These are phyloP conservation scores for Aphelinus atriplicis DNA, from an alignment of 1,140 invertebrate species.

Conservation along the genomic window DNA sequence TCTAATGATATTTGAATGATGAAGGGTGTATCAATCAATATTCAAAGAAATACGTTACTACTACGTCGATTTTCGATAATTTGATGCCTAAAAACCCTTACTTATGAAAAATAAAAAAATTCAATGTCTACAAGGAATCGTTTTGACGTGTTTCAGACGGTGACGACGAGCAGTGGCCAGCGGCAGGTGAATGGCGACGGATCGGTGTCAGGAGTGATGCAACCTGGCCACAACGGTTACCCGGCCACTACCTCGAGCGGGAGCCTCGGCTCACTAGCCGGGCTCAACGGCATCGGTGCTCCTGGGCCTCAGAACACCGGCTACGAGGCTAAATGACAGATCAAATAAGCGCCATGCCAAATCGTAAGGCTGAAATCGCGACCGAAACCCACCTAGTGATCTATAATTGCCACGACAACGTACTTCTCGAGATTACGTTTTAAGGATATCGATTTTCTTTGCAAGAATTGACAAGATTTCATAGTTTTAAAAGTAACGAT, in stretches of 20 bases:
- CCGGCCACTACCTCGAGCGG: conserved; percentile 55
- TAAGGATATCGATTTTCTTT: too few species aligned
- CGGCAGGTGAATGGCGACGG: conserved; percentile 60
- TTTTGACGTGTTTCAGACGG: conserved; percentile 51
- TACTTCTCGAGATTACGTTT: conserved; percentile 11
- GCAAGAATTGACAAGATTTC: too few species aligned
- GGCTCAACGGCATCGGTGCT: conserved; percentile 54
- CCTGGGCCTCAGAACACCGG: conserved; percentile 46
- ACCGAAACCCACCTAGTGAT: too few species aligned
- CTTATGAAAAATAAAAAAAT: too few species aligned
- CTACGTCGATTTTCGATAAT: not conserved
- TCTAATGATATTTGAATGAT: too few species aligned
- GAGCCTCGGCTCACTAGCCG: conserved; percentile 17
- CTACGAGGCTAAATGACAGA: conserved; percentile 65
- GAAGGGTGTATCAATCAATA: too few species aligned
- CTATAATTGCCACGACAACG: too few species aligned
- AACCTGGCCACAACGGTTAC: conserved; percentile 64
- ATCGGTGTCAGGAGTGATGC: not conserved
- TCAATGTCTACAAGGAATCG: too few species aligned
- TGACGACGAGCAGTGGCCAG: conserved; percentile 48
- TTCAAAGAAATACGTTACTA: too few species aligned
- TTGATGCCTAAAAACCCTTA: too few species aligned
- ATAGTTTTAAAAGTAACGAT: too few species aligned
- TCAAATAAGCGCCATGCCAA: conserved; percentile 53
- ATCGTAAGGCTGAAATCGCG: too few species aligned